These are phyloP conservation scores for Paedocypris micromegethes DNA, from an alignment of 2,797 vertebrate genomes.

Conservation along the genomic window DNA sequence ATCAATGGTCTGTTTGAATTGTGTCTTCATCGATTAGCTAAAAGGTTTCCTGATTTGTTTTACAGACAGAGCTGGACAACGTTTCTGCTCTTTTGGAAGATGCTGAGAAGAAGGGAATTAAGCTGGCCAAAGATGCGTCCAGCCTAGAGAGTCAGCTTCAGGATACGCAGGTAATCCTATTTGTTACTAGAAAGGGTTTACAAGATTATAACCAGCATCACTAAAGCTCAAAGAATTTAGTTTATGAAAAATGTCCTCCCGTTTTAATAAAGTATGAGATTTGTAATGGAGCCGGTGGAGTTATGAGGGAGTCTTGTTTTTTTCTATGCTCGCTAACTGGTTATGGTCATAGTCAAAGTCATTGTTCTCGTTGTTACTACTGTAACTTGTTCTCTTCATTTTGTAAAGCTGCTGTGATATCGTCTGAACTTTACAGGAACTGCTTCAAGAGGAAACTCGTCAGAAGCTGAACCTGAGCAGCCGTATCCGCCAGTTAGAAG, in stretches of 20 bases:
- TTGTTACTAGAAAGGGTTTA: background rate
- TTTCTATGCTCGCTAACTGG: conserved; percentile 1
- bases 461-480: conserved; percentile 94
- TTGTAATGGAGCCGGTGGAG: background rate
- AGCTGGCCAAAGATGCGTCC: conserved; percentile 85
- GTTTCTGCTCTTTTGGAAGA: conserved; percentile 85
- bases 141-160: conserved; percentile 90
- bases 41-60: background rate
- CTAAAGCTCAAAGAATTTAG: too few species aligned
- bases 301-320: background rate
- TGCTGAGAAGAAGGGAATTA: conserved; percentile 91
- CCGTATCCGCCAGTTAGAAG: conserved; percentile 90
- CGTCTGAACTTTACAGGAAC: conserved; percentile 67
- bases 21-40: background rate
- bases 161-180: conserved; percentile 80
- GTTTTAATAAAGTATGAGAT: too few species aligned
- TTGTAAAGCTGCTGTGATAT: too few species aligned
- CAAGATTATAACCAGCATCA: too few species aligned
- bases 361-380: too few species aligned
- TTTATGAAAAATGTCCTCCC: too few species aligned
- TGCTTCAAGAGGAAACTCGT: conserved; percentile 95
- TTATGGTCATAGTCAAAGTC: too few species aligned
- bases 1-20: background rate
- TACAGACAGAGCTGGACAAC: conserved; percentile 86
- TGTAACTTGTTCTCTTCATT: too few species aligned